Base-by-base conservation (phyloP, 2,888 invertebrate species). In the Macrosoma leucophasiata region DNA sequence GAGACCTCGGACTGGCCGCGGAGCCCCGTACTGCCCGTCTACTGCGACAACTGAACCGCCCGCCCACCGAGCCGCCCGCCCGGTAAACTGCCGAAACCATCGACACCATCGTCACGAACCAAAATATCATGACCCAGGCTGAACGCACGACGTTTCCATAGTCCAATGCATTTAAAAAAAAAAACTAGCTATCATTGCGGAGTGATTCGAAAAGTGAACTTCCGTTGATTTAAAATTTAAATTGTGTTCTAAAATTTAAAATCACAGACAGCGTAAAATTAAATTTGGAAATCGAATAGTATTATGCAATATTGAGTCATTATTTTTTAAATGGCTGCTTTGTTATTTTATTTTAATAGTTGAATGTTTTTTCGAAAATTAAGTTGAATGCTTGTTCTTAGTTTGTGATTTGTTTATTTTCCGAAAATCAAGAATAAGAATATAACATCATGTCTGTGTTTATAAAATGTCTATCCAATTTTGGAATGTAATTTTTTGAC, bases 1-100 rank as follows among this genome's bases (percentile, higher is more conserved):
- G 84, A 85, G 41, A 84, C 78, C 10, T 85, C 85, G 29, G 88
- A 89, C 58, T 89, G 88, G 88, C 89, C 88, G 38, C 84, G 88
- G 46, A 88, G 88, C 58, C 87, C 88, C 36, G 85, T 88, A 10
- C 76, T 89, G 50, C 88, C 88, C 25, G 87, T 89, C 7, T 81
- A 79, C 62, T 84, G 79, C 60, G 70, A 73, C 55, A 73, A 79
- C 55, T 79, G 61, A 63, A 21, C 6, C 13, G 24, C 8, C 17
- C 24, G 19, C 15, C 9, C 23, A n/a, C 32, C 21, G 22, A 14
- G 20, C 20, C 20, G 32, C 12, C 22, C n/a, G n/a, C n/a, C n/a
- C n/a, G n/a, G n/a, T n/a, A n/a, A n/a, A n/a, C n/a, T n/a, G n/a
- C n/a, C n/a, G 12, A 20, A 13, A 19, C 20, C 26, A 17, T 13